Conservation (phyloP, 2,888 invertebrate genomes). For the Tryphoninae sp. region DNA sequence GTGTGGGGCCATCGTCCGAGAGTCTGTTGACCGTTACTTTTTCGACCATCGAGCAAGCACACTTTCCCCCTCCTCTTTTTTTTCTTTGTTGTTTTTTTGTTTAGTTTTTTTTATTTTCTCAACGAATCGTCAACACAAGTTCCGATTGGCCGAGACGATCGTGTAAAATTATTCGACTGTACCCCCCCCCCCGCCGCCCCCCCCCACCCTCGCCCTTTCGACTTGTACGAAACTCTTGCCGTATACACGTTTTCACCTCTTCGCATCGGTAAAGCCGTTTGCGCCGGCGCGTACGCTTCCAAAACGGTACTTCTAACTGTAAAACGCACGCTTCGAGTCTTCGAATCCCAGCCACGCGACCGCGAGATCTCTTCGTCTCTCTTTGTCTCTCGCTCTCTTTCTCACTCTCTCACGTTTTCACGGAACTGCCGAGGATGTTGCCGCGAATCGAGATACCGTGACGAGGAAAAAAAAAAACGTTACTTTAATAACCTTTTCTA, state of each 20-base stretch:
- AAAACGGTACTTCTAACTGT: slow-evolving; percentile 80
- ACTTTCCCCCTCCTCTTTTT: slow-evolving; percentile 44
- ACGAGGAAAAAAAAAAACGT: slow-evolving; percentile 29
- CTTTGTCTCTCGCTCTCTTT: slow-evolving; percentile 10
- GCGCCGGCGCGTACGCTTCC: slow-evolving; percentile 65
- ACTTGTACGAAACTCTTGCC: neutral
- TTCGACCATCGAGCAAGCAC: slow-evolving; percentile 22
- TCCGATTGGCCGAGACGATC: slow-evolving; percentile 47
- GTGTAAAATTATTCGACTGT: slow-evolving; percentile 54
- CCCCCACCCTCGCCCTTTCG: neutral
- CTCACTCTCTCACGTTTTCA: neutral
- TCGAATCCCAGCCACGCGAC: slow-evolving; percentile 61
- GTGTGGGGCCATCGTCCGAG: slow-evolving; percentile 43
- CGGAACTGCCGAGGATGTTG: slow-evolving; percentile 5
- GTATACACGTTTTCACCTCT: slow-evolving; percentile 39
- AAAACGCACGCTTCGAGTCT: slow-evolving; percentile 65
- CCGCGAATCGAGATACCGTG: slow-evolving; percentile 35
- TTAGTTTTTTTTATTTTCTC: slow-evolving; percentile 2
- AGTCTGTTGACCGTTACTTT: slow-evolving; percentile 52
- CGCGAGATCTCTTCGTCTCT: slow-evolving; percentile 51
- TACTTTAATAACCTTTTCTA: slow-evolving; percentile 28
- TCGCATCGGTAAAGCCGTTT: slow-evolving; percentile 19
- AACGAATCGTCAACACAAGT: neutral
- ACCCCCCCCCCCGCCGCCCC: neutral
- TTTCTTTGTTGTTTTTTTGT: neutral